phyloP scores from a whole-genome alignment of 1,140 invertebrate genomes.

The Halesus radiatus region DNA sequence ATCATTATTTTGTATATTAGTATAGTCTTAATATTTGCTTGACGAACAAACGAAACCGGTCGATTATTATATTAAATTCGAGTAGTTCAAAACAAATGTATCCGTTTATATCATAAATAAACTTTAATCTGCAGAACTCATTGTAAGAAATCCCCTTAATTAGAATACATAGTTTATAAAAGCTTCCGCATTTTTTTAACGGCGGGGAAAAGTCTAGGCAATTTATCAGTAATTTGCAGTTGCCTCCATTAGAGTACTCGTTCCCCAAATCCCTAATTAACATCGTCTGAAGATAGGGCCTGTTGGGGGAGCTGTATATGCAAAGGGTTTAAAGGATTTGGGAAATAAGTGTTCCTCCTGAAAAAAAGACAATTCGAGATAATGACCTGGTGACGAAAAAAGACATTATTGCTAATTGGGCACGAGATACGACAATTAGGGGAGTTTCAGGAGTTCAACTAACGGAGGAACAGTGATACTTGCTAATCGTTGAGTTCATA shows the following conservation, averaged over 20 bases:
- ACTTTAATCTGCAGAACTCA: background rate
- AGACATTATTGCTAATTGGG: conserved; percentile 44
- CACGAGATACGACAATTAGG: conserved; percentile 34
- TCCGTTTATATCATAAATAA: no score
- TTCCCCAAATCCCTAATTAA: conserved; percentile 49
- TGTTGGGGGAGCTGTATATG: conserved; percentile 17
- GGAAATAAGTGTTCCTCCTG: conserved; percentile 30
- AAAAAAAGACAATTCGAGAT: conserved; percentile 49
- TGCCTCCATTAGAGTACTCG: conserved; percentile 42
- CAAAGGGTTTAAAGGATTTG: conserved; percentile 8
- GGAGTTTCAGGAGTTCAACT: background rate
- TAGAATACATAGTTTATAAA: conserved; percentile 21
- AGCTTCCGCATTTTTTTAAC: conserved; percentile 15
- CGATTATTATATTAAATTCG: no score
- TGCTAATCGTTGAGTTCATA: background rate
- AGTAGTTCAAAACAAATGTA: no score
- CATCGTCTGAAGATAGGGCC: conserved; percentile 41
- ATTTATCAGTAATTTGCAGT: conserved; percentile 56
- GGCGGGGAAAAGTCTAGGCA: conserved; percentile 9
- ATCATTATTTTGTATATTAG: no score
- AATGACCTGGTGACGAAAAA: conserved; percentile 49
- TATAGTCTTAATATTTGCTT: no score
- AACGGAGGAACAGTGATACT: background rate
- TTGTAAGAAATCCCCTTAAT: background rate
- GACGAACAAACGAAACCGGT: no score